Percentiles rank a stretch among this genome's conserved stretches.
Conservation (phyloP, 2,797 vertebrate species). For the Phrynocephalus guinanensis region DNA sequence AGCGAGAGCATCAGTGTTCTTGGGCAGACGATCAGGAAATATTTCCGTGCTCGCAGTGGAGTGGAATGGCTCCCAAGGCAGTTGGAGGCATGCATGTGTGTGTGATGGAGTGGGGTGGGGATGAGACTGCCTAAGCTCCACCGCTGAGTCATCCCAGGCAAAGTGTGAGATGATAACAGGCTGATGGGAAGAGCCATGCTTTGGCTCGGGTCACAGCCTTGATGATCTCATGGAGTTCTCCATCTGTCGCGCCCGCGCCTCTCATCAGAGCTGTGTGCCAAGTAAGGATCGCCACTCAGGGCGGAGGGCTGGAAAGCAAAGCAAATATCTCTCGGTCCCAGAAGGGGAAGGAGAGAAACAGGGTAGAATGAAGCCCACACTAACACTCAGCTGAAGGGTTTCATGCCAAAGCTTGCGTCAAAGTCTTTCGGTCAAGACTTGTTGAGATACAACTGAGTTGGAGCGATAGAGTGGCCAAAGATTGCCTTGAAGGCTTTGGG, state of each 20-base stretch:
- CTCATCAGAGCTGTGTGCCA: not conserved
- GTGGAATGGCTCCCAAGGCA: constrained; percentile 18
- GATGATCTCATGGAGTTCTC: constrained; percentile 9
- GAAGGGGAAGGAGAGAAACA: not conserved
- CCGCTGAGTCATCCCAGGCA: constrained; percentile 20
- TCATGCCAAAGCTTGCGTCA: not conserved
- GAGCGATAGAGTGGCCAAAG: not conserved
- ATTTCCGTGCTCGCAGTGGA: constrained; percentile 3
- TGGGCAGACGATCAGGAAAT: constrained; percentile 6
- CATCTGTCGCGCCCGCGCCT: not conserved
- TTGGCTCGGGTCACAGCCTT: too few species aligned
- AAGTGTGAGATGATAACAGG: constrained; percentile 3
- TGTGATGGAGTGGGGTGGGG: not conserved
- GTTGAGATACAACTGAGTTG: too few species aligned
- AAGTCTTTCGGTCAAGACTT: not conserved
- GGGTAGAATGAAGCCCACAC: not conserved
- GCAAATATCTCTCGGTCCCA: not conserved
- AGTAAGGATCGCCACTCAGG: constrained; percentile 27
- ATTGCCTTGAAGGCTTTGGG: not conserved
- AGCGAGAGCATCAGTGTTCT: not conserved
- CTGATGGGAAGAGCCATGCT: not conserved
- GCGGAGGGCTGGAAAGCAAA: not conserved
- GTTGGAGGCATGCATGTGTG: not conserved
- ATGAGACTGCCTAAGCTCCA: not conserved
- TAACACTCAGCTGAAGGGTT: not conserved